Evolutionary conservation across 2,113 vertebrate species (phyloP).

Genomic region (Panthera uncia): DNA sequence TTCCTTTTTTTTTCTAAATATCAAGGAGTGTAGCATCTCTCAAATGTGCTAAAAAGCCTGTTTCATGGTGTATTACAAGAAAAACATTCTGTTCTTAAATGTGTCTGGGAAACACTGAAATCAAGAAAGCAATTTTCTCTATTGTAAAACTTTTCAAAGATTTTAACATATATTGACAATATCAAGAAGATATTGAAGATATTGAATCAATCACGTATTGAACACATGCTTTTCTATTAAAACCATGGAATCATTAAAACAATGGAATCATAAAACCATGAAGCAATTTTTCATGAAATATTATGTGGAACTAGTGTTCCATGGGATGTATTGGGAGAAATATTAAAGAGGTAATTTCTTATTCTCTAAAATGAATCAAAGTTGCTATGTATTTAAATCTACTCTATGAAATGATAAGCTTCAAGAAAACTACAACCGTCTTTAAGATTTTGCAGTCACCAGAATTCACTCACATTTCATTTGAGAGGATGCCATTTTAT

Average conservation of each 20-base stretch:
- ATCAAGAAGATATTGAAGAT: not conserved
- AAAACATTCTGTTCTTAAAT: not conserved
- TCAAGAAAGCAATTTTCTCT: not conserved
- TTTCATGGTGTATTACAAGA: not conserved
- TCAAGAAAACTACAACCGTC: not conserved
- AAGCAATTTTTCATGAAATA: not conserved
- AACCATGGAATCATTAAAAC: not conserved
- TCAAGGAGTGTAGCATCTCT: not conserved
- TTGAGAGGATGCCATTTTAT: not conserved
- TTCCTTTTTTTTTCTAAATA: conserved; percentile 2
- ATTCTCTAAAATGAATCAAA: not conserved
- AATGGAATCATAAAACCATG: not conserved
- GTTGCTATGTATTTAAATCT: not conserved
- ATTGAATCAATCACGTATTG: no score
- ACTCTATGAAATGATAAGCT: not conserved
- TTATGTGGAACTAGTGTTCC: not conserved
- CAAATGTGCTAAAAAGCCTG: not conserved
- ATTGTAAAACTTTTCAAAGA: not conserved
- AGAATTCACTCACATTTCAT: conserved; percentile 13
- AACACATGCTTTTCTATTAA: not conserved
- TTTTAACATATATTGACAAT: not conserved
- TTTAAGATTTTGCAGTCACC: not conserved
- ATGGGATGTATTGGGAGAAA: not conserved
- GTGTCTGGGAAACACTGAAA: not conserved
- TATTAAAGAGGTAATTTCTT: not conserved